Percentiles rank a stretch among this genome's conserved stretches.
phyloP scores from a whole-genome alignment of 2,888 invertebrate genomes.

The Nephrotoma guestfalica region DNA sequence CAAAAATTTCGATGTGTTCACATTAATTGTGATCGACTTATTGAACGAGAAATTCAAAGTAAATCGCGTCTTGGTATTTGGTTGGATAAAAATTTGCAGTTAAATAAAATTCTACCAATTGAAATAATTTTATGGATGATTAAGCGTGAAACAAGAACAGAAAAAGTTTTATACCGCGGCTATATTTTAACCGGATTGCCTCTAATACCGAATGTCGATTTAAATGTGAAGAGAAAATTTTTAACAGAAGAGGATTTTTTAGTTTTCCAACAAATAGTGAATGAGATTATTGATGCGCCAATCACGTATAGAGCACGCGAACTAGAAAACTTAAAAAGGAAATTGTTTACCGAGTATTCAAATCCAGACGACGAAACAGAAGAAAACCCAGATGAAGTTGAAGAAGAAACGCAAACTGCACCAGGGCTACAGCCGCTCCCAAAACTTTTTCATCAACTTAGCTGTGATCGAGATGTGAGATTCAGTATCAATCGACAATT shows the following conservation, averaged over 20 bases:
- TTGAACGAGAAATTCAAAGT: slow-evolving; percentile 42
- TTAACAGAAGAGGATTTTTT: neutral
- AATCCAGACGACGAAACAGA: neutral
- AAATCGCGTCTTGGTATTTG: slow-evolving; percentile 39
- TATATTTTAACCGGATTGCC: slow-evolving; percentile 52
- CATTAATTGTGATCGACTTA: slow-evolving; percentile 39
- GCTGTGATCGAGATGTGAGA: neutral
- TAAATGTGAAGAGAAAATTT: neutral
- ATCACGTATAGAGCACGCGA: neutral
- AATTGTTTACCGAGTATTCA: neutral
- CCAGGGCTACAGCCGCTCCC: neutral
- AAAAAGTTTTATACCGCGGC: slow-evolving; percentile 41
- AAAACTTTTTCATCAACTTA: neutral
- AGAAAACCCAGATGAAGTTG: neutral
- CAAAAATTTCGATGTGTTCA: slow-evolving; percentile 41
- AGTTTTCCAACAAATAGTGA: neutral
- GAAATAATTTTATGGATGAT: slow-evolving; percentile 38
- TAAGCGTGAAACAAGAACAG: slow-evolving; percentile 35
- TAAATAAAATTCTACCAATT: slow-evolving; percentile 34
- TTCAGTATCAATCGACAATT: neutral
- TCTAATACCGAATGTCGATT: slow-evolving; percentile 31
- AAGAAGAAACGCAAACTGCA: neutral
- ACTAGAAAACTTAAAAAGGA: neutral
- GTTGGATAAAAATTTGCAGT: slow-evolving; percentile 41
- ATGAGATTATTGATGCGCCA: neutral